Percentiles rank a stretch among this genome's conserved stretches.
phyloP scores from a whole-genome alignment of 2,888 invertebrate genomes.

The Nemurella pictetii region DNA sequence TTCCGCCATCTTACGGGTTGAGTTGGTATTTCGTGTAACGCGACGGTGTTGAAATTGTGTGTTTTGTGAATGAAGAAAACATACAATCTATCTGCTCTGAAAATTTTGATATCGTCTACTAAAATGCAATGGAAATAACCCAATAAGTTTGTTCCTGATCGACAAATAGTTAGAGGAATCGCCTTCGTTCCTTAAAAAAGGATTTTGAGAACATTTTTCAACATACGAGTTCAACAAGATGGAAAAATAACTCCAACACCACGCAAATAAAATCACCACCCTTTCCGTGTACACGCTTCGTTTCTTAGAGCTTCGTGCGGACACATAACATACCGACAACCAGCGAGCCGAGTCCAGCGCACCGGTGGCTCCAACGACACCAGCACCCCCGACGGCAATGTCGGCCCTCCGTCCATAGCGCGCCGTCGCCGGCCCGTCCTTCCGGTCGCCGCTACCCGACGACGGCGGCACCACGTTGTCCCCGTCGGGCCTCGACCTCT shows the following conservation, averaged over 20 bases:
- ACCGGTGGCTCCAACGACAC: no score
- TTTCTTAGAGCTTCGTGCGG: no score
- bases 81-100: neutral
- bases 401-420: neutral
- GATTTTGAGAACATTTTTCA: no score
- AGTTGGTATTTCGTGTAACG: neutral
- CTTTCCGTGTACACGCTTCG: no score
- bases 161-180: no score
- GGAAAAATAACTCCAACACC: no score
- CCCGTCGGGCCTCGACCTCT: constrained; percentile 53
- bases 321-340: no score
- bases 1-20: neutral
- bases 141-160: no score
- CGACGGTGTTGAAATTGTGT: neutral
- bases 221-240: no score
- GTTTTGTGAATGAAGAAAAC: neutral
- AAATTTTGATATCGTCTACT: neutral
- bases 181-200: no score
- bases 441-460: constrained; percentile 41
- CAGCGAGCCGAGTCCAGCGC: no score
- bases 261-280: no score
- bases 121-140: neutral
- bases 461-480: constrained; percentile 45
- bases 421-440: neutral
- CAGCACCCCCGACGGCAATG: neutral